Conservation (phyloP, 2,888 invertebrate species). For the Xanthorhoe spadicearia region DNA sequence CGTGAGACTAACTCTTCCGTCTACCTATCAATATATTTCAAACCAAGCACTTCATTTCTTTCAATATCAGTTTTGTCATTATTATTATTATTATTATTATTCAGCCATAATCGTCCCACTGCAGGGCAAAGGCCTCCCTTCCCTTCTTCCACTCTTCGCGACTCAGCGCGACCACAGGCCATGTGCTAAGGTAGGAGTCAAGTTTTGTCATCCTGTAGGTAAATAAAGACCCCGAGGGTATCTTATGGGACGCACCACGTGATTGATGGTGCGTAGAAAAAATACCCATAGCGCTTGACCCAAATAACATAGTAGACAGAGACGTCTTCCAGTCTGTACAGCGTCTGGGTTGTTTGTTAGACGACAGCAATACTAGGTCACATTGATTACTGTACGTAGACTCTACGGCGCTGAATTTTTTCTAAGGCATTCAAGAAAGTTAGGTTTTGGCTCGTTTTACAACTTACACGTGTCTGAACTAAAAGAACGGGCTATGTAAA, state of each 20-base stretch:
- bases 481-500: neutral
- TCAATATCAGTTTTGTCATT: neutral
- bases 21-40: neutral
- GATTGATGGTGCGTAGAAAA: slow-evolving; percentile 41
- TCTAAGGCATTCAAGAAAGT: slow-evolving; percentile 7
- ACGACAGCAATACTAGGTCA: slow-evolving; percentile 24
- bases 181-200: no score
- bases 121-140: no score
- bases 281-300: slow-evolving; percentile 43
- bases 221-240: neutral
- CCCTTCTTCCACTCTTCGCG: no score
- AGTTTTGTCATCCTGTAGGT: neutral
- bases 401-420: slow-evolving; percentile 16
- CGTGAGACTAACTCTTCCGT: neutral
- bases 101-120: no score
- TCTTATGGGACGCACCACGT: slow-evolving; percentile 15
- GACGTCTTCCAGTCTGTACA: slow-evolving; percentile 20
- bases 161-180: no score
- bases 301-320: slow-evolving; percentile 22
- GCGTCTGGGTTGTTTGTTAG: slow-evolving; percentile 8
- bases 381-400: slow-evolving; percentile 27
- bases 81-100: no score
- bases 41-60: neutral
- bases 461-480: neutral
- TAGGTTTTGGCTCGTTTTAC: slow-evolving; percentile 1